These are phyloP conservation scores for Eurosta solidaginis DNA, from an alignment of 1,140 invertebrate genomes.

Conservation along the genomic window DNA sequence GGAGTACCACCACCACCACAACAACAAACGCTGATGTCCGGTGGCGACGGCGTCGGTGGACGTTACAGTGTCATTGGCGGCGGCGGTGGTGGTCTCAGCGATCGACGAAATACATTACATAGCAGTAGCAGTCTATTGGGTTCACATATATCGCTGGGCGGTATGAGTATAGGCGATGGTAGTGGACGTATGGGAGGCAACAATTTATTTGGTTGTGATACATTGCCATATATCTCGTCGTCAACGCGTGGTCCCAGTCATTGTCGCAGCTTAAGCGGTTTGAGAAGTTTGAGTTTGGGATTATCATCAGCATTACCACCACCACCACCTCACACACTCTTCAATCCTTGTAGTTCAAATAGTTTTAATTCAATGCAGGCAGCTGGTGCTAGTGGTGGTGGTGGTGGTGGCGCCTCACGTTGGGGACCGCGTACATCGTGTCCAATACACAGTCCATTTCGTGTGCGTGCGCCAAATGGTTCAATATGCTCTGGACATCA, in stretches of 20 bases:
- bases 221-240: no score
- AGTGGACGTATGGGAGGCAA: slow-evolving; percentile 37
- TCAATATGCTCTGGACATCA: slow-evolving; percentile 63
- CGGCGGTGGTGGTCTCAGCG: not conserved
- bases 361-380: slow-evolving; percentile 40
- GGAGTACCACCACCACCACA: slow-evolving; percentile 37
- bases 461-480: slow-evolving; percentile 66
- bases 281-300: slow-evolving; percentile 44
- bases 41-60: slow-evolving; percentile 40
- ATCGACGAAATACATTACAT: not conserved
- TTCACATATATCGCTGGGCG: slow-evolving; percentile 55
- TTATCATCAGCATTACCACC: slow-evolving; percentile 43
- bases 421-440: slow-evolving; percentile 62
- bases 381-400: slow-evolving; percentile 36
- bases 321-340: slow-evolving; percentile 54
- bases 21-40: slow-evolving; percentile 58
- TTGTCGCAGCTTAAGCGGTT: slow-evolving; percentile 53
- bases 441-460: slow-evolving; percentile 69
- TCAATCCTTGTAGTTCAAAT: slow-evolving; percentile 59
- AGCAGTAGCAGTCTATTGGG: slow-evolving; percentile 36
- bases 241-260: slow-evolving; percentile 43
- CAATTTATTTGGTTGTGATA: slow-evolving; percentile 37
- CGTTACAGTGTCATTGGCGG: no score
- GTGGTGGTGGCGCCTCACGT: slow-evolving; percentile 45
- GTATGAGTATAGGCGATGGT: slow-evolving; percentile 44